These are phyloP conservation scores for Prenolepis imparis DNA, from an alignment of 2,888 invertebrate species.

Conservation along the genomic window DNA sequence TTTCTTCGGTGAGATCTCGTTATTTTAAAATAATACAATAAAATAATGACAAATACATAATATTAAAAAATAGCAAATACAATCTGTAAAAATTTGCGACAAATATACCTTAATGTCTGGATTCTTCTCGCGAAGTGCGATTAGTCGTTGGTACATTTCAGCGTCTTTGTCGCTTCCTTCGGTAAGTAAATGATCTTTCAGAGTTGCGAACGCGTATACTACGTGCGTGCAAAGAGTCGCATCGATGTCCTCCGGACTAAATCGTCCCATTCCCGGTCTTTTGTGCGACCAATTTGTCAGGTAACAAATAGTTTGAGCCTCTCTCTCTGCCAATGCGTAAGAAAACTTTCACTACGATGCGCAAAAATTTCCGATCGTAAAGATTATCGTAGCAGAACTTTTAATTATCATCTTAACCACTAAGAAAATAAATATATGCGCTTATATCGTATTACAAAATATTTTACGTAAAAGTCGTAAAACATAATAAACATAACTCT, in stretches of 20 bases:
- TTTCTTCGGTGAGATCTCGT: background rate
- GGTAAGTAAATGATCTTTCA: slow-evolving; percentile 94
- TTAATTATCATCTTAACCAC: background rate
- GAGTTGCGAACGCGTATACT: slow-evolving; percentile 97
- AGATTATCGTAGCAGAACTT: background rate
- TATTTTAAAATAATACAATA: background rate
- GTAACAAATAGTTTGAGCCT: slow-evolving; percentile 97
- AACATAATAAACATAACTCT: background rate
- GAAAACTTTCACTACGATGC: background rate
- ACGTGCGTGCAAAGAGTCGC: slow-evolving; percentile 97
- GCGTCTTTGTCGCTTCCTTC: slow-evolving; percentile 94
- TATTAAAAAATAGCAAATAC: background rate
- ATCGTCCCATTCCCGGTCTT: slow-evolving; percentile 95
- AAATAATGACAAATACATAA: background rate
- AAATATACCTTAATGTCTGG: slow-evolving; percentile 92
- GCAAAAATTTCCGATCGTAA: background rate
- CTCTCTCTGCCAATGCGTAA: slow-evolving; percentile 89
- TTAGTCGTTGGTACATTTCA: slow-evolving; percentile 95
- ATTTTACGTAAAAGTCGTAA: background rate
- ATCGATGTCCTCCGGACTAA: slow-evolving; percentile 95
- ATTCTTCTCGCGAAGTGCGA: slow-evolving; percentile 95
- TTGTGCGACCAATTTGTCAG: slow-evolving; percentile 98
- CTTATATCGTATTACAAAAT: background rate
- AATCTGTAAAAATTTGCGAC: background rate
- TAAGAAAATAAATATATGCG: background rate